Base-by-base conservation (phyloP, 2,888 invertebrate genomes). In the Malthinus flaveolus region DNA sequence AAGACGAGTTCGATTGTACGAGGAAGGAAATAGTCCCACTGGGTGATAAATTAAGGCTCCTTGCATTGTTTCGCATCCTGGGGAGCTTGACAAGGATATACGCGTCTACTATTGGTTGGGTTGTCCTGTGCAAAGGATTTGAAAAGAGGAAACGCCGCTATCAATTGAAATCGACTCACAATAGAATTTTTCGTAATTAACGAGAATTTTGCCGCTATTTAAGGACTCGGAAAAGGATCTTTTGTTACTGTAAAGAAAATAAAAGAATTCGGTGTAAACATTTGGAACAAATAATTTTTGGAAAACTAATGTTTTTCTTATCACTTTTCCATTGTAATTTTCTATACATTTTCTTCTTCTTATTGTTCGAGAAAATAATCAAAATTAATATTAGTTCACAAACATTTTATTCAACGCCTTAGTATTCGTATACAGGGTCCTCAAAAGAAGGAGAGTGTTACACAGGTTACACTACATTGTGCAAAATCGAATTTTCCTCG, bases 21-120 rank as follows among this genome's bases (percentile, higher is more conserved):
- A 73, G 75, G 73, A 72, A 75, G 75, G 73, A 75, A 75, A 75
- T 73, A 70, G 74, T 76, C 76, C 77, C 73, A 73, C 72, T 70
- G 76, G 70, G 77, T 77, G 77, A 77, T 77, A 77, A 77, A 77
- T 77, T 77, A 76, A 73, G 74, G 75, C 71, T 68, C 70, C 71
- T 68, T 67, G 72, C 73, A 76, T 77, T 77, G 77, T 77, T 77
- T 77, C 75, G 75, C 73, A 67, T 73, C 73, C 68, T 67, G 71
- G 74, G 74, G 71, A 66, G 73, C 62, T 71, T 76, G 76, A 77
- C 76, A 77, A 74, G 73, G 76, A 77, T 76, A 77, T 75, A 76
- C 73, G 73, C 73, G 68, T 63, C 55, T 64, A 66, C 70, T 70
- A 73, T 69, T 68, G 68, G 68, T 65, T 67, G 66, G 67, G 68